Evolutionary conservation across 2,888 invertebrate genomes (phyloP), one percentile per base, ranked within the genome.

Genomic region (Polydrusus tereticollis): DNA sequence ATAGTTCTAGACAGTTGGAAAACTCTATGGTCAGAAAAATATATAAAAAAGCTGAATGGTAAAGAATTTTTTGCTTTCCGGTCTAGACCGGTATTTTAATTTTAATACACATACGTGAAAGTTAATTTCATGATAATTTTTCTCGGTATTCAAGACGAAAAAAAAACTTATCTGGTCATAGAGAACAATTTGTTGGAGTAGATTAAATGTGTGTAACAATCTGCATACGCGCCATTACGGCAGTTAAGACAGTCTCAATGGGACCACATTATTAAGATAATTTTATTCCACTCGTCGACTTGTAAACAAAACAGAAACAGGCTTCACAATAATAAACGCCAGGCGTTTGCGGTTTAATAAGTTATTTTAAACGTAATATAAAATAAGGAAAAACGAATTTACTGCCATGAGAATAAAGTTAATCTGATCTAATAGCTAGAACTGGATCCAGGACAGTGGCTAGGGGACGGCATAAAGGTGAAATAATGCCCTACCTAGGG

Each of bases 231-330:
- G 60, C 60, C 60, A 45, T 29, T 29, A 62, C 45, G 18, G 12
- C 63, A 18, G 63, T 63, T 63, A 63, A 63, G 36, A 50, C 36
- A 1, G 63, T 63, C 63, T 63, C 63, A 63, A 63, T 63, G 63
- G 63, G 47, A 50, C 63, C 47, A 63, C 63, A 63, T 63, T 50
- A 63, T 63, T 38, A 38, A 63, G 63, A 63, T 63, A 63, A 63
- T 63, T 63, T 50, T 63, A 63, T 63, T 50, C 47, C 45, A 50
- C 63, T 63, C 50, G 63, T 50, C 63, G 38, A 63, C 50, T 63
- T 63, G 50, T 63, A 63, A 63, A 63, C 50, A 63, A 36, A 63
- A 47, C 63, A 63, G 63, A 50, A 63, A 63, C 38, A 21, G 50
- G 21, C 50, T 33, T 26, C 12, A 43, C 23, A 60, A 45, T 62